phyloP scores from a whole-genome alignment of 2,888 invertebrate species.

The Noctua fimbriata region DNA sequence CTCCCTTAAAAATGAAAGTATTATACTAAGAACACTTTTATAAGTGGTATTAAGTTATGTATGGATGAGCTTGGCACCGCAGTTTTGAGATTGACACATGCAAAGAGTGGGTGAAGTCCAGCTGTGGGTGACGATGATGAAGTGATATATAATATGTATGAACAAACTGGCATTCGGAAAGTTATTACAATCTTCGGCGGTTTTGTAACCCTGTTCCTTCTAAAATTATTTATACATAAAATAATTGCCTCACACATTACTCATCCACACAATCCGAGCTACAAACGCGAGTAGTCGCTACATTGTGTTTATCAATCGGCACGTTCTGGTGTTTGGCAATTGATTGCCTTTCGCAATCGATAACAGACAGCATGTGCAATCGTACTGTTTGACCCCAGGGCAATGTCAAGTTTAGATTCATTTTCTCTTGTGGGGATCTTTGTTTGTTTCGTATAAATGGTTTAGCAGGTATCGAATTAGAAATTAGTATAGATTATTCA shows the following conservation, averaged over 20 bases:
- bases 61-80: background rate
- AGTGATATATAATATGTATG: background rate
- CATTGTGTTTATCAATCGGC: constrained; percentile 63
- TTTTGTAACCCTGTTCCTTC: background rate
- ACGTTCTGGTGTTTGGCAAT: constrained; percentile 57
- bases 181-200: background rate
- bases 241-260: constrained; percentile 34
- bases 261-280: constrained; percentile 32
- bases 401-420: constrained; percentile 72
- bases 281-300: constrained; percentile 43
- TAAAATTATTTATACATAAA: background rate
- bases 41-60: background rate
- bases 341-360: constrained; percentile 61
- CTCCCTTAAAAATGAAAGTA: background rate
- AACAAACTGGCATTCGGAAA: background rate
- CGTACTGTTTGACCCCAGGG: constrained; percentile 63
- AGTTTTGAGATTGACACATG: background rate
- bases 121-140: background rate
- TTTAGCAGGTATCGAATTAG: background rate
- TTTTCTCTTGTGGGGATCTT: constrained; percentile 23
- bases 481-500: background rate
- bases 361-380: constrained; percentile 56
- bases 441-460: background rate
- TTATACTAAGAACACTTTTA: background rate
- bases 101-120: background rate